Evolutionary conservation across 2,113 vertebrate genomes (phyloP).

Genomic region (Sinocyclocheilus grahami): DNA sequence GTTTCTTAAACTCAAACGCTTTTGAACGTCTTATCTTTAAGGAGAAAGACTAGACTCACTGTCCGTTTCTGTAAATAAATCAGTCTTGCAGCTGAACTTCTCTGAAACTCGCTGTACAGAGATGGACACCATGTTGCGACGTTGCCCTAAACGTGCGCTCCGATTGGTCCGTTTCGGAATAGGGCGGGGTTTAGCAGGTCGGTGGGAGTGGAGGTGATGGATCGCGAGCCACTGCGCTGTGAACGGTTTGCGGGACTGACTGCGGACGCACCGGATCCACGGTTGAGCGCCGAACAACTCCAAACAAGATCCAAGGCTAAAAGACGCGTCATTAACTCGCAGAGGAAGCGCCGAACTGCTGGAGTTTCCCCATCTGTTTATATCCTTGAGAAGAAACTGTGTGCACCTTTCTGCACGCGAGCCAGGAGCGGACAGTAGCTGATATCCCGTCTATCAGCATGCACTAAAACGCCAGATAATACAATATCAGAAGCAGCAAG

Average conservation of each 20-base stretch:
- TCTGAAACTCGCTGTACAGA: constrained; percentile 1
- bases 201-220: constrained; percentile 37
- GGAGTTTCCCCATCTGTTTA: constrained; percentile 27
- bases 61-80: neutral
- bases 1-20: neutral
- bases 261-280: constrained; percentile 17
- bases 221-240: constrained; percentile 28
- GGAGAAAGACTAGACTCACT: neutral
- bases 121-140: constrained; percentile 35
- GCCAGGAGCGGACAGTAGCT: constrained; percentile 43
- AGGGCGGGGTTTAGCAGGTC: constrained; percentile 20
- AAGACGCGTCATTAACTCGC: constrained; percentile 29
- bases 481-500: neutral
- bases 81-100: neutral
- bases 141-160: neutral
- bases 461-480: constrained; percentile 1
- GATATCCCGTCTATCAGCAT: constrained; percentile 21
- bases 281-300: constrained; percentile 27
- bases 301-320: constrained; percentile 4
- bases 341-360: constrained; percentile 3
- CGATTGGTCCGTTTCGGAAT: neutral
- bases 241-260: constrained; percentile 27
- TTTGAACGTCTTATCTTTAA: neutral
- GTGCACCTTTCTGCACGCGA: neutral
- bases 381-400: neutral